phyloP scores from a whole-genome alignment of 1,140 invertebrate species.

The Mycetomoellerius zeteki region DNA sequence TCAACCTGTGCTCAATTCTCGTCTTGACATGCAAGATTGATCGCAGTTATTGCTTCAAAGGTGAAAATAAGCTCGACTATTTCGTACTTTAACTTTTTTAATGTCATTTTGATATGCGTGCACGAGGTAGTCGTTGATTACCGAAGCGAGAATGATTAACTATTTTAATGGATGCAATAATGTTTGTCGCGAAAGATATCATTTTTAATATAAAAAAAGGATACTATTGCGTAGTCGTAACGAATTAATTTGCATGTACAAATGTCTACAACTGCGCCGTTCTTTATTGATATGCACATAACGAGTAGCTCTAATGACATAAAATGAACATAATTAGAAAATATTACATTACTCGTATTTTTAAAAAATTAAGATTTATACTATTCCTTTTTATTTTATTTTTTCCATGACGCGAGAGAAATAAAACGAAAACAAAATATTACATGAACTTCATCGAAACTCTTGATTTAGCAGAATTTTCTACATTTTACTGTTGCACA shows the following conservation, averaged over 20 bases:
- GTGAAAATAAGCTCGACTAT: not conserved
- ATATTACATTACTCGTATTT: not conserved
- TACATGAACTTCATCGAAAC: not conserved
- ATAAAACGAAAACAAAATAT: not conserved
- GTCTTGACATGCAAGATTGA: not conserved
- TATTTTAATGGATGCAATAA: not conserved
- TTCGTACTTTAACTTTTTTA: not conserved
- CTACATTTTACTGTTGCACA: not conserved
- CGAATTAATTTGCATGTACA: not conserved
- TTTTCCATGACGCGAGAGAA: not conserved
- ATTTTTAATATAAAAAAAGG: not conserved
- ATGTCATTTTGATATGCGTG: not conserved
- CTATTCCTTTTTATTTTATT: not conserved
- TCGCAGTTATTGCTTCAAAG: not conserved
- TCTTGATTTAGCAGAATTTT: not conserved
- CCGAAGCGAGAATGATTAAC: constrained; percentile 6
- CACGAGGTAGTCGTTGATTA: not conserved
- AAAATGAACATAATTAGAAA: not conserved
- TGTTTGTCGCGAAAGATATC: not conserved
- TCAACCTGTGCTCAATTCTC: not conserved
- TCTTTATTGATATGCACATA: not conserved
- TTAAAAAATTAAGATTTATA: not conserved
- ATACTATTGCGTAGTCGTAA: not conserved
- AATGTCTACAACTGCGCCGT: not conserved
- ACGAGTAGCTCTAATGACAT: not conserved